These are phyloP conservation scores for Alauda arvensis DNA, from an alignment of 2,797 vertebrate species.

Conservation along the genomic window DNA sequence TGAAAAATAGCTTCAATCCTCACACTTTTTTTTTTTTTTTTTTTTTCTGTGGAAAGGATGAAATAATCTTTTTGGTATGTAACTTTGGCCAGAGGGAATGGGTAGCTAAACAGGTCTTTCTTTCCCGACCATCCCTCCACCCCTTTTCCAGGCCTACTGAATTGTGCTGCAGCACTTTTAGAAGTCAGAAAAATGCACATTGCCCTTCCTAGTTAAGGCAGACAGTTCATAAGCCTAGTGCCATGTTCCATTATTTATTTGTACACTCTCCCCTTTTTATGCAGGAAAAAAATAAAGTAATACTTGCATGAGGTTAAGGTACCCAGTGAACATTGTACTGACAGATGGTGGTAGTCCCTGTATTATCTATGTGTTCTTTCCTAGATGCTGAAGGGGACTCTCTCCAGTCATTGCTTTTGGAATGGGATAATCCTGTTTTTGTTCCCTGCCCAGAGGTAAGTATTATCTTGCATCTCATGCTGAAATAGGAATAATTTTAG, in stretches of 20 bases:
- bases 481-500: background rate
- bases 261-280: background rate
- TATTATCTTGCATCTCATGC: background rate
- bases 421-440: slow-evolving; percentile 95
- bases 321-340: background rate
- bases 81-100: slow-evolving; percentile 29
- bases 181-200: background rate
- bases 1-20: slow-evolving; percentile 50
- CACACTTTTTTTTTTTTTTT: background rate
- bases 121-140: background rate
- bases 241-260: background rate
- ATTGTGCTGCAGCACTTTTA: background rate
- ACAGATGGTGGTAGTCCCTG: background rate
- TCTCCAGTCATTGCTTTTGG: slow-evolving; percentile 81
- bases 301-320: background rate
- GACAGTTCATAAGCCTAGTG: background rate
- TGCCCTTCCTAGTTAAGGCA: background rate
- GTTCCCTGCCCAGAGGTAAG: slow-evolving; percentile 81
- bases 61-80: slow-evolving; percentile 54
- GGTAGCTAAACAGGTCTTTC: slow-evolving; percentile 22
- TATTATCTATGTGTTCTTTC: background rate
- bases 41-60: background rate
- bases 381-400: slow-evolving; percentile 66
- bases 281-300: background rate
- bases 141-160: background rate